Base-by-base conservation (phyloP, 2,888 invertebrate genomes). In the Melanargia galathea region DNA sequence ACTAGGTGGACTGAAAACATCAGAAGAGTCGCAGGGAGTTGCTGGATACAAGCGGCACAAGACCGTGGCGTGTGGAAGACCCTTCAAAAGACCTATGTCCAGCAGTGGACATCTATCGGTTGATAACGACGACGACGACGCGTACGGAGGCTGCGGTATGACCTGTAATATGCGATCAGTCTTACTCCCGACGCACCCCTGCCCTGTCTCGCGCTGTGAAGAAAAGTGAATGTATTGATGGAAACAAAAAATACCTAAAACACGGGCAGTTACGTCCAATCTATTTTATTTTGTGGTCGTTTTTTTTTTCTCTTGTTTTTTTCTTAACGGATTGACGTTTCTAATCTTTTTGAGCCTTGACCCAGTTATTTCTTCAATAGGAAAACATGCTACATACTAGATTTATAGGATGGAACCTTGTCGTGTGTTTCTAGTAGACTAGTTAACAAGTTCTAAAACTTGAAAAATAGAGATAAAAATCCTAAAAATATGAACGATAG, bases 221-320 rank as follows among this genome's bases (percentile, higher is more conserved):
- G 52, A 52, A 52, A 35, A 33, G 11, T 45, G 45, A 45, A 45
- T 20, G 20, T 45, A 22, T 11, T 45, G 20, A 22, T 35, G 20
- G 35, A 35, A 52, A 33, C 35, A 35, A 52, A 49, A 51, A 52
- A 52, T 46, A 35, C 43, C 48, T 57, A 57, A 46, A 57, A 30
- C 45, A 45, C 45, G 45, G 43, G 13, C 33, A 57, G 57, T 45
- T 46, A 20, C 45, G 18, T 57, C 33, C 57, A 57, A 57, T 57
- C 45, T 57, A 45, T 45, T 57, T 57, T 57, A 20, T 57, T 52
- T 51, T 18, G 18, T 11, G 20, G 35, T 13, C 51, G 11, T 13
- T 11, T 13, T 35, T 35, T 18, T 18, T 52, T 52, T 33, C n/a
- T n/a, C n/a, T n/a, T n/a, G n/a, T 1, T 20, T 52, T 18, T 10